Percentiles rank a stretch among this genome's conserved stretches.
Evolutionary conservation across 2,113 vertebrate species (phyloP).

Genomic region (Peromyscus leucopus): DNA sequence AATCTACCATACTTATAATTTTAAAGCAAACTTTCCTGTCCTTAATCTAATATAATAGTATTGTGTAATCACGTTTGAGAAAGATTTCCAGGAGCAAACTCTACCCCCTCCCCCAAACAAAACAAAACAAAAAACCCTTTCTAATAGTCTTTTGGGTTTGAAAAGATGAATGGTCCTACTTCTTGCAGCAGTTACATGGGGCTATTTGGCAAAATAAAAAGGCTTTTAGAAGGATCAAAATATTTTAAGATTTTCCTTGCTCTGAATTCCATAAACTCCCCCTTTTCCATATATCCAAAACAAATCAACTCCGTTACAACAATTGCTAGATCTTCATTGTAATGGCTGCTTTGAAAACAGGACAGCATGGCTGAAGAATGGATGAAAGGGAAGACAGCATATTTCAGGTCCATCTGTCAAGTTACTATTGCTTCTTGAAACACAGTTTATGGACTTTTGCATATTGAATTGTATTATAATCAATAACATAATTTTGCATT

Average conservation of each 20-base stretch:
- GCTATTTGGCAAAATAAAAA: not conserved
- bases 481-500: conserved; percentile 44
- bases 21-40: not conserved
- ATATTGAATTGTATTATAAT: not conserved
- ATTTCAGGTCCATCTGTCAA: not conserved
- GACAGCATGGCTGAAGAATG: not conserved
- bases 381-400: not conserved
- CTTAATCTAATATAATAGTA: not conserved
- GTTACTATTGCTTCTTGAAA: not conserved
- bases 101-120: not conserved
- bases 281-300: not conserved
- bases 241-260: not conserved
- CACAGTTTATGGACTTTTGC: not conserved
- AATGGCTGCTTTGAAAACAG: not conserved
- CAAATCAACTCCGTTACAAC: not conserved
- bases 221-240: not conserved
- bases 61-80: not conserved
- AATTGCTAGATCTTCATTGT: not conserved
- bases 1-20: not conserved
- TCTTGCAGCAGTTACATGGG: not conserved
- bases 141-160: not conserved
- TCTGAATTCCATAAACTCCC: conserved; percentile 28
- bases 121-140: not conserved
- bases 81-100: not conserved
- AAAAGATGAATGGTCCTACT: not conserved